Base-by-base conservation (phyloP, 2,113 vertebrate species). In the Archocentrus centrarchus region DNA sequence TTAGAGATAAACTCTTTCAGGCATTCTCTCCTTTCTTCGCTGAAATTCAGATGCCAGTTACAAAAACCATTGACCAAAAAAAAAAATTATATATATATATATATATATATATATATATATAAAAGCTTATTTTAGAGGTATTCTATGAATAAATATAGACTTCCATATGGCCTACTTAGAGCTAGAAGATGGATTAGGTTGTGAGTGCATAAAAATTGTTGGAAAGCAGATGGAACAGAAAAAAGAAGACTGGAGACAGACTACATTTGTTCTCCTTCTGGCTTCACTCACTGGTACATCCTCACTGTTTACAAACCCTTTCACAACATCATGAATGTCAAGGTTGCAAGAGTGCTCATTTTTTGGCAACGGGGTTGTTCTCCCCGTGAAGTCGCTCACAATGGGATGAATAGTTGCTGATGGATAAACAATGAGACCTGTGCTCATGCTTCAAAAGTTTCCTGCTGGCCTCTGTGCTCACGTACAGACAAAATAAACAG, bases 121-220 rank as follows among this genome's bases (percentile, higher is more conserved):
- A 70, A 30, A 15, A 70, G 41, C 22, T 70, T 50, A 70, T 70
- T 70, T 70, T 70, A 50, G 64, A 70, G 41, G 9, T 1, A 24
- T 11, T 41, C 66, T 53, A 89, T 88, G 81, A 89, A 92, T 93
- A 93, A 87, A 86, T 85, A 64, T 61, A 81, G 61, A 63, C 68
- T 68, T 88, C 60, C 79, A 82, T 83, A 59, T 86, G 92, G 77
- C 92, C 92, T 91, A 91, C 82, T 93, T 92, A 75, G 63, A 82
- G 80, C 66, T 75, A n/a, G 41, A 76, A 78, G 83, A 91, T 80
- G 66, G 78, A 88, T 79, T 63, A 60, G 64, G 76, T 87, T 68
- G 66, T 90, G 75, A 79, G 80, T 76, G 85, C 82, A 80, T 70
- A 63, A 83, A 83, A 84, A 79, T 41, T 79, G 61, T 63, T 73